phyloP scores from a whole-genome alignment of 2,113 vertebrate genomes.

The Toxotes jaculatrix region DNA sequence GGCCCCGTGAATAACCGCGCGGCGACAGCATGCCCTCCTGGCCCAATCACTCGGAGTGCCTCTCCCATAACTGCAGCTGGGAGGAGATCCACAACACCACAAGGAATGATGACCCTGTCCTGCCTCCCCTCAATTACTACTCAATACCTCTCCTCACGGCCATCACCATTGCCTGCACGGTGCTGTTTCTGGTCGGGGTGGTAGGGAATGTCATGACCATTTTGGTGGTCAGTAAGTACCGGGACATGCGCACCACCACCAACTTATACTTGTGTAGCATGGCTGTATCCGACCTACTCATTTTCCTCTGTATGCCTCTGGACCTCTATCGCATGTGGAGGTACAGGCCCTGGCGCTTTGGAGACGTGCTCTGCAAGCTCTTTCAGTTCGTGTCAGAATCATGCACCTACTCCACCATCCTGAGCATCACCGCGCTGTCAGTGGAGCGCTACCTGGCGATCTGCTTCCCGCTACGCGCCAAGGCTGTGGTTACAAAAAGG shows the following conservation, averaged over 20 bases:
- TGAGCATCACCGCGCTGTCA: slow-evolving; percentile 96
- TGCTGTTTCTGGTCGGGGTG: slow-evolving; percentile 91
- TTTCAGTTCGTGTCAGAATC: slow-evolving; percentile 97
- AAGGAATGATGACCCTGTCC: slow-evolving; percentile 31
- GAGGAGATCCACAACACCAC: slow-evolving; percentile 73
- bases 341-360: slow-evolving; percentile 95
- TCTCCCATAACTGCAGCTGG: slow-evolving; percentile 83
- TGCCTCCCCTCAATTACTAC: slow-evolving; percentile 85
- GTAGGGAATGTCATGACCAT: slow-evolving; percentile 94
- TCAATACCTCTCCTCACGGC: slow-evolving; percentile 90
- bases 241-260: slow-evolving; percentile 96
- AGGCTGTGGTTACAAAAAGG: slow-evolving; percentile 93
- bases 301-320: slow-evolving; percentile 96
- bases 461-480: slow-evolving; percentile 95
- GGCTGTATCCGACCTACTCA: slow-evolving; percentile 96
- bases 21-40: slow-evolving; percentile 86
- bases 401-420: slow-evolving; percentile 96
- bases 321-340: slow-evolving; percentile 97
- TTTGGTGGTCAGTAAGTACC: slow-evolving; percentile 92
- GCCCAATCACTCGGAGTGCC: slow-evolving; percentile 76
- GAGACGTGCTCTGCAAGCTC: slow-evolving; percentile 94
- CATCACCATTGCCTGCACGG: slow-evolving; percentile 89
- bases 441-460: slow-evolving; percentile 96
- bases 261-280: slow-evolving; percentile 98
- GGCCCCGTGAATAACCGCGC: slow-evolving; percentile 62